phyloP scores from a whole-genome alignment of 2,113 vertebrate species.

The Tringa solitaria region DNA sequence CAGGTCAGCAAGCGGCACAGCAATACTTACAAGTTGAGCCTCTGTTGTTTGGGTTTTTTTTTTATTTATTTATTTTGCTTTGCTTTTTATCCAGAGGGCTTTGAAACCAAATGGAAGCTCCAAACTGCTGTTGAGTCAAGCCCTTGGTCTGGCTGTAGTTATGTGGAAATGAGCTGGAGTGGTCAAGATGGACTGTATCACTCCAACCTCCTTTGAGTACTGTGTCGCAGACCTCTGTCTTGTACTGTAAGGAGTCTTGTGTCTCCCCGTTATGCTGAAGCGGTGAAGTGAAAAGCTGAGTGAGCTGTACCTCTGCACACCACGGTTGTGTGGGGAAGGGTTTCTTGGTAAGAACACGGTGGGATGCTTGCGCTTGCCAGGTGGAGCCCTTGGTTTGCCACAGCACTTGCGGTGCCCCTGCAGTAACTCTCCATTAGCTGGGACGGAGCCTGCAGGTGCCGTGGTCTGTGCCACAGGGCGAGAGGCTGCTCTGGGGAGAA shows the following conservation, averaged over 20 bases:
- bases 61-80: not conserved
- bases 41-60: not conserved
- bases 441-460: not conserved
- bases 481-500: not conserved
- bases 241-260: not conserved
- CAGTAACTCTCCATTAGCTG: not conserved
- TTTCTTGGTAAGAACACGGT: not conserved
- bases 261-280: not conserved
- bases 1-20: not conserved
- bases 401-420: not conserved
- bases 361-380: fast-evolving
- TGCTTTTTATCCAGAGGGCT: not conserved
- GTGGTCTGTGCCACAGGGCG: fast-evolving
- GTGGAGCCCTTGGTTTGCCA: not conserved
- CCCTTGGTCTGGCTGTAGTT: not conserved
- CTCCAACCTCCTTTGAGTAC: not conserved
- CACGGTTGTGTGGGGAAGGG: not conserved
- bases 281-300: not conserved
- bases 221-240: not conserved
- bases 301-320: not conserved
- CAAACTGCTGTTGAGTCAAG: not conserved
- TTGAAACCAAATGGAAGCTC: not conserved
- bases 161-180: not conserved
- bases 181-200: not conserved
- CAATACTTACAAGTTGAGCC: not conserved